Percentiles rank a stretch among this genome's conserved stretches.
Evolutionary conservation across 2,797 vertebrate genomes (phyloP).

Genomic region (Tachyglossus aculeatus): DNA sequence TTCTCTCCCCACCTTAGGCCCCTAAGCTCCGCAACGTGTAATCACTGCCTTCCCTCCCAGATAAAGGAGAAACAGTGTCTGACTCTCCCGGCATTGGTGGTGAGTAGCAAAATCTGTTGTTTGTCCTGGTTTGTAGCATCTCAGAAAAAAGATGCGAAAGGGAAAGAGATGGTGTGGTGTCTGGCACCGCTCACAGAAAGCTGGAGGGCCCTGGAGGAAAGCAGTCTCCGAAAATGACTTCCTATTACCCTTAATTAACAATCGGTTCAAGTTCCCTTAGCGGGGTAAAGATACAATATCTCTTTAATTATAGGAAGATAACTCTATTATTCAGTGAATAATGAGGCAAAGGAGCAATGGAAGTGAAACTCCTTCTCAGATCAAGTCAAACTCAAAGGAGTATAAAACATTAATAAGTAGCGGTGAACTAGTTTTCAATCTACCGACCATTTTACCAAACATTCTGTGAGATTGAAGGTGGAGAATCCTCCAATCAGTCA

Average conservation of each 20-base stretch:
- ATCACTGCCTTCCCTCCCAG: slow-evolving; percentile 12
- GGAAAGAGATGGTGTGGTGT: slow-evolving; percentile 31
- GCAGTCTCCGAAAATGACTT: slow-evolving; percentile 17
- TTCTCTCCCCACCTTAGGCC: no score
- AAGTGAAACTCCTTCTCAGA: neutral
- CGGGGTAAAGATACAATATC: slow-evolving; percentile 7
- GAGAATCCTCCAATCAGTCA: no score
- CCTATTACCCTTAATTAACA: slow-evolving; percentile 36
- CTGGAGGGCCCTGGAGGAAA: neutral
- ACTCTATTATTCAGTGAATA: slow-evolving; percentile 9
- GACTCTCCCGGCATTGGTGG: slow-evolving; percentile 20
- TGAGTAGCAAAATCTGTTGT: slow-evolving; percentile 34
- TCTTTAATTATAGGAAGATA: slow-evolving; percentile 31
- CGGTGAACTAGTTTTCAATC: no score
- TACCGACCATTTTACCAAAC: no score
- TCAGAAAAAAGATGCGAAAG: no score
- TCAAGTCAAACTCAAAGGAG: neutral
- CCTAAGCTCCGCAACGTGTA: neutral
- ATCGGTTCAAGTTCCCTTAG: slow-evolving; percentile 10
- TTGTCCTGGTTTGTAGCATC: no score
- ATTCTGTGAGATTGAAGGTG: no score
- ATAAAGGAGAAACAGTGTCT: slow-evolving; percentile 21
- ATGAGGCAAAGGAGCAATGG: slow-evolving; percentile 1
- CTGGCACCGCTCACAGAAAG: slow-evolving; percentile 27
- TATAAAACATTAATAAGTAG: slow-evolving; percentile 2